phyloP scores from a whole-genome alignment of 2,113 vertebrate genomes.

The Cromileptes altivelis region DNA sequence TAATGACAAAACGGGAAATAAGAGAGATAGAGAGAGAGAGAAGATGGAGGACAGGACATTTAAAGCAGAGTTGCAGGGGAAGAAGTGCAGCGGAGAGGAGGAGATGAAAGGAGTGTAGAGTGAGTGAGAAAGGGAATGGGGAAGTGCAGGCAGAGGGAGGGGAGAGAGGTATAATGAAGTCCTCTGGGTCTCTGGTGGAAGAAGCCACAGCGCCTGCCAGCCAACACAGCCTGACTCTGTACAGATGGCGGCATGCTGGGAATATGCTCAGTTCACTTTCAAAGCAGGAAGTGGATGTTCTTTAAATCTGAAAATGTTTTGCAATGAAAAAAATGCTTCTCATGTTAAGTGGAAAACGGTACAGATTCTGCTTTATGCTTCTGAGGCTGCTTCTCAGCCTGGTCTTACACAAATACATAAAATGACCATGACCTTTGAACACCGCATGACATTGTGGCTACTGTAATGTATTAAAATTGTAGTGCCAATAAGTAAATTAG shows the following conservation, averaged over 20 bases:
- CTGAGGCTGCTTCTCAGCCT: neutral
- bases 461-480: too few species aligned
- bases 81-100: slow-evolving; percentile 24
- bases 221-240: slow-evolving; percentile 61
- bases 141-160: slow-evolving; percentile 39
- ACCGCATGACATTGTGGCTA: too few species aligned
- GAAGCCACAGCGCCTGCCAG: slow-evolving; percentile 69
- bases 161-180: slow-evolving; percentile 72
- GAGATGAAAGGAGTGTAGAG: slow-evolving; percentile 53
- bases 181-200: slow-evolving; percentile 73
- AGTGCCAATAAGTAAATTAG: too few species aligned
- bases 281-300: slow-evolving; percentile 59
- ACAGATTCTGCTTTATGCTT: neutral
- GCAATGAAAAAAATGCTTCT: neutral
- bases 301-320: slow-evolving; percentile 49
- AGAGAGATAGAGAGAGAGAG: slow-evolving; percentile 21
- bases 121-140: slow-evolving; percentile 26
- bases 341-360: neutral
- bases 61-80: slow-evolving; percentile 41
- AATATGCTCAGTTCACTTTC: slow-evolving; percentile 41
- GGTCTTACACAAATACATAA: too few species aligned
- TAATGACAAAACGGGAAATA: slow-evolving; percentile 18
- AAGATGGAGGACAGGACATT: slow-evolving; percentile 61
- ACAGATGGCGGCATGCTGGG: slow-evolving; percentile 66
- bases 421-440: too few species aligned